Evolutionary conservation across 2,888 invertebrate species (phyloP), one percentile per base, ranked within the genome.

Genomic region (Caradrina kadenii): DNA sequence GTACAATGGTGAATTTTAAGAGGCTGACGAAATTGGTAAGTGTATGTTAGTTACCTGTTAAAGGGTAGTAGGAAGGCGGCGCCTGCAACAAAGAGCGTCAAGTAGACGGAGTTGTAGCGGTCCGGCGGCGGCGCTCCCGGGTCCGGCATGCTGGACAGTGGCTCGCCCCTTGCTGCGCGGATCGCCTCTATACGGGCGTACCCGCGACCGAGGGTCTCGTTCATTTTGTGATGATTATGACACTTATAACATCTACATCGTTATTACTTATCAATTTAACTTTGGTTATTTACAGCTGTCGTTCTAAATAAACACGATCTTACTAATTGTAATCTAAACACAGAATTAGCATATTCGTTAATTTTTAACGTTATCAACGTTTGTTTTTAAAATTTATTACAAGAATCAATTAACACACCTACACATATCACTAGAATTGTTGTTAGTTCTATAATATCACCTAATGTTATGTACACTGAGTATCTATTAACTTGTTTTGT

Each of bases 11-110:
- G 2, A 10, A n/a, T 26, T 17, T 19, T n/a, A 13, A n/a, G 11
- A 21, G 4, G 11, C 48, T 48, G n/a, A 1, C 13, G n/a, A 35
- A 15, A 39, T n/a, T 19, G 53, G 11, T 49, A 39, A 42, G 15
- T 21, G 10, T 59, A 52, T 13, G 6, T 62, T 21, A 55, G 15
- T 59, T 87, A 98, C 98, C 98, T 98, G 96, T 99, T 99, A 93
- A 98, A 99, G 13, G 99, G 99, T 75, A 99, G 96, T 61, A 99
- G 96, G 90, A 99, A 99, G 54, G 99, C 99, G 80, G 98, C 97
- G 19, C 99, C 99, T 39, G 98, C 98, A 68, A 98, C 96, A 64
- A 98, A 96, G 75, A 99, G 96, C 0, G 97, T 97, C 74, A 97
- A 88, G 89, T 98, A 98, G 72, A 98, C 97, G 63, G 97, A 96